Evolutionary conservation across 2,113 vertebrate species (phyloP).

Genomic region (Fulmarus glacialis): DNA sequence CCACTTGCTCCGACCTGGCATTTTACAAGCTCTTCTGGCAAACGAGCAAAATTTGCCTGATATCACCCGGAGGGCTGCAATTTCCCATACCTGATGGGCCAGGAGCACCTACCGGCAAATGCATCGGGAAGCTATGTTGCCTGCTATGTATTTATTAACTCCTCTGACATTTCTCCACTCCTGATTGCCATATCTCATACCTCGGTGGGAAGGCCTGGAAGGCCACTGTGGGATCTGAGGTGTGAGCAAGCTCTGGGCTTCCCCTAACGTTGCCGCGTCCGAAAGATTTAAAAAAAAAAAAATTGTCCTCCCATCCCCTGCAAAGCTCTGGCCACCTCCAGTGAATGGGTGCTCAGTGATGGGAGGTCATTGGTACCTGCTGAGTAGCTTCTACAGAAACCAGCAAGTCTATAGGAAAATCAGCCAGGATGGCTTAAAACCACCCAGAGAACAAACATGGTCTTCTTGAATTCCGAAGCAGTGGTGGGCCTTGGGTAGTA

Average conservation of each 20-base stretch:
- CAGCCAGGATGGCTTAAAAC: neutral
- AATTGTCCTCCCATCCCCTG: accelerated
- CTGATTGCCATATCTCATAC: neutral
- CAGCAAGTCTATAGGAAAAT: neutral
- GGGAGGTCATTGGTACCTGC: accelerated
- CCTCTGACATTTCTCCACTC: neutral
- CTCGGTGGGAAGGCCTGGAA: neutral
- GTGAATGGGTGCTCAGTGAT: neutral
- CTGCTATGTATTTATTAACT: neutral
- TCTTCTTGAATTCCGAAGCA: neutral
- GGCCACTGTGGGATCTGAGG: neutral
- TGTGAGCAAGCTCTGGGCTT: neutral
- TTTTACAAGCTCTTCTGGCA: neutral
- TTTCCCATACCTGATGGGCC: neutral
- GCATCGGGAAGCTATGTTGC: neutral
- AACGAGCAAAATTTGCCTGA: neutral
- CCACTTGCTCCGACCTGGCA: neutral
- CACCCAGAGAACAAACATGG: neutral
- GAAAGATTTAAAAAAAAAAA: neutral
- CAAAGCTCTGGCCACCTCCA: neutral
- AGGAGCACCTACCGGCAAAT: neutral
- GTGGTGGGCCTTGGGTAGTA: neutral
- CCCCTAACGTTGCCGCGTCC: neutral
- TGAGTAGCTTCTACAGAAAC: neutral
- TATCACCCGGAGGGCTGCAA: neutral